Percentiles rank a stretch among this genome's conserved stretches.
Evolutionary conservation across 1,140 invertebrate species (phyloP).

Genomic region (Pogonognathellus flavescens): DNA sequence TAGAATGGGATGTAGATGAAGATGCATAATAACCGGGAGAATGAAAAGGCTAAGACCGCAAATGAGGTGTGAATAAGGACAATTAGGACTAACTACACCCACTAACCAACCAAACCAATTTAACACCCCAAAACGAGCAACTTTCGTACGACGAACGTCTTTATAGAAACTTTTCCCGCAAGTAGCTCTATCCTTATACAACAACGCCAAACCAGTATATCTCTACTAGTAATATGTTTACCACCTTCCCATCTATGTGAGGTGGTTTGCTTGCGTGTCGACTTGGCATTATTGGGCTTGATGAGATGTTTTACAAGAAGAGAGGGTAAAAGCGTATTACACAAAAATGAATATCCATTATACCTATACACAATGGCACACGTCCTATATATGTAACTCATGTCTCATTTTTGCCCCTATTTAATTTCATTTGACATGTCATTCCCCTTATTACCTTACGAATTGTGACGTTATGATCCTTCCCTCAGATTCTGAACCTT

Average conservation of each 20-base stretch:
- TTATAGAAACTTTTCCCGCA: neutral
- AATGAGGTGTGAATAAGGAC: conserved; percentile 9
- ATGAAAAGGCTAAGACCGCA: neutral
- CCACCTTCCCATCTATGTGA: no score
- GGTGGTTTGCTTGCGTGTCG: no score
- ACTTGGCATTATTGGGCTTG: no score
- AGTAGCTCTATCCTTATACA: no score
- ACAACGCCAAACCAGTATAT: no score
- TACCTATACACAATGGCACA: no score
- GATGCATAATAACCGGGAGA: neutral
- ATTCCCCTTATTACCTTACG: neutral
- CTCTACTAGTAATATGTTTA: no score
- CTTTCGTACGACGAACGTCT: neutral
- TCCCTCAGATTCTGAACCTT: no score
- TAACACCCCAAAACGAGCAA: neutral
- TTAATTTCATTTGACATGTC: neutral
- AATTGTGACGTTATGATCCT: neutral
- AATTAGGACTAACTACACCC: neutral
- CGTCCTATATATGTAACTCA: neutral
- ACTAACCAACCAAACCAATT: neutral
- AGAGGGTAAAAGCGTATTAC: no score
- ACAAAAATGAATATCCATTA: no score
- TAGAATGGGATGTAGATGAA: neutral
- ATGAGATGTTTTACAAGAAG: no score
- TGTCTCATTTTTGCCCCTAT: neutral